Base-by-base conservation (phyloP, 2,797 vertebrate genomes). In the Anniella stebbinsi region DNA sequence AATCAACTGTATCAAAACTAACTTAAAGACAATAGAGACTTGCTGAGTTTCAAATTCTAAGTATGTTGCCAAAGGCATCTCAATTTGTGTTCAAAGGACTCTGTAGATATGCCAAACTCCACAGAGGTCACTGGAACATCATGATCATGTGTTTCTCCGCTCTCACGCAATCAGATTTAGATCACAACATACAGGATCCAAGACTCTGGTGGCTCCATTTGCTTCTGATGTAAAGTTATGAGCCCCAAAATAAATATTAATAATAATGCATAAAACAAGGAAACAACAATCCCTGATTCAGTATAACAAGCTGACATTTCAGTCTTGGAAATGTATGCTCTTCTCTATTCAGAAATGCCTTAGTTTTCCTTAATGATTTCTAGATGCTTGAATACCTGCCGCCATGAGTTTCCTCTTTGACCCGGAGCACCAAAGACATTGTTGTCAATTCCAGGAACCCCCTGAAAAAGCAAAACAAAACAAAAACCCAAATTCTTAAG, bases 401-500 rank as follows among this genome's bases (percentile, higher is more conserved):
- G 4, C n/a, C 98, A 98, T 45, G 45, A 28, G 73, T 96, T 97
- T 90, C 99, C 98, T 1, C 92, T 90, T 10, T 97, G 97, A 94
- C 98, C 98, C 89, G 97, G 98, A 70, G 96, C 88, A 88, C 98
- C 98, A 30, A 45, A 89, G 11, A 80, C 1, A 5, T 83, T 96
- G 96, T 95, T 98, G 81, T 96, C 96, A 21, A 41, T 33, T 1
- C 98, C 98, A 38, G 97, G 80, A 88, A 97, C 93, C 6, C 98
- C 98, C 98, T 99, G 91, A 86, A 94, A 92, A 95, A 63, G 23
- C 54, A 63, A 63, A 92, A 38, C 84, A 54, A 80, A 66, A 70
- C 3, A 87, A 87, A 45, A 45, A 45, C 45, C 6, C 78, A 36
- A 25, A 33, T 36, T 15, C 63, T 67, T 69, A 54, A 95, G 13